These are phyloP conservation scores for Hafferia zeledoni DNA, from an alignment of 2,797 vertebrate species.

Conservation along the genomic window DNA sequence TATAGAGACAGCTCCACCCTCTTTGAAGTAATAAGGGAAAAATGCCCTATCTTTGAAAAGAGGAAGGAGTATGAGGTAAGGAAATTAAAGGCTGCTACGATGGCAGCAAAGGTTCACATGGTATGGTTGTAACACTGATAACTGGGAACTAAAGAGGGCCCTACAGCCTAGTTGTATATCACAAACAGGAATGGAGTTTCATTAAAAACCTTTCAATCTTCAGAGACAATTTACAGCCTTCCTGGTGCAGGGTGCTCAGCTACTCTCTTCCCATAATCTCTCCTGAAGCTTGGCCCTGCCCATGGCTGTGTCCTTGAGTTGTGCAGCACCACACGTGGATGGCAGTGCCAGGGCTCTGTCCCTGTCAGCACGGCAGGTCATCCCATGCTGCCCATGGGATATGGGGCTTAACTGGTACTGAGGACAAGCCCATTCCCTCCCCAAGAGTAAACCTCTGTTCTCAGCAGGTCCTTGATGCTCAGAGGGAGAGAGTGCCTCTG, in stretches of 20 bases:
- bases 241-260: background rate
- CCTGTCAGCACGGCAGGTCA: background rate
- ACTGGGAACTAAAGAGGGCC: background rate
- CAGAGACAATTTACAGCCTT: background rate
- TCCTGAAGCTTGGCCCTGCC: background rate
- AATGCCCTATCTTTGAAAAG: background rate
- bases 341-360: rapidly evolving
- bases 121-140: background rate
- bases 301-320: background rate
- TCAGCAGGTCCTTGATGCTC: background rate
- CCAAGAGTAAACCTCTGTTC: background rate
- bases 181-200: background rate
- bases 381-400: background rate
- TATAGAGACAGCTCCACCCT: background rate
- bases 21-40: background rate
- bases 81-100: background rate
- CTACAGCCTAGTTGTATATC: background rate
- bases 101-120: background rate
- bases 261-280: background rate
- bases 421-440: background rate
- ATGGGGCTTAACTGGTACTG: rapidly evolving
- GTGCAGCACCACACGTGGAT: background rate
- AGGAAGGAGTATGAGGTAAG: background rate
- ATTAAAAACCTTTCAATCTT: background rate
- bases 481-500: background rate